Conservation (phyloP, 1,140 invertebrate genomes). For the Drosophila athabasca region DNA sequence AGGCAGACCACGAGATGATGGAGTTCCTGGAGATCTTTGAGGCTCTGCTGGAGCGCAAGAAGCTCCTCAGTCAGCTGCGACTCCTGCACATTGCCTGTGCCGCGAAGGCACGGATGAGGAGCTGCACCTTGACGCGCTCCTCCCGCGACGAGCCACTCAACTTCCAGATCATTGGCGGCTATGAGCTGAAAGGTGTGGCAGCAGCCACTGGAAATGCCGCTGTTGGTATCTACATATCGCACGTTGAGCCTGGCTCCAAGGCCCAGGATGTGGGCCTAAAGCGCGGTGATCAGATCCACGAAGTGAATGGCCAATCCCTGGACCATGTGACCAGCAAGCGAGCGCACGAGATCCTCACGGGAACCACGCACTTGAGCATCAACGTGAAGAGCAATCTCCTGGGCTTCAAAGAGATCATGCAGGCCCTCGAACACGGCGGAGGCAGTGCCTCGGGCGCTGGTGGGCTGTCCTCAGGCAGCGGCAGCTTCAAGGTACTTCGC, state of each 20-base stretch:
- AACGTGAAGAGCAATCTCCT: slow-evolving; percentile 98
- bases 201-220: slow-evolving; percentile 86
- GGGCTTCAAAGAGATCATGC: slow-evolving; percentile 92
- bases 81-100: slow-evolving; percentile 98
- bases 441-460: slow-evolving; percentile 60
- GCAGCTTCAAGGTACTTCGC: slow-evolving; percentile 60
- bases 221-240: slow-evolving; percentile 96
- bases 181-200: slow-evolving; percentile 87
- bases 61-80: slow-evolving; percentile 92
- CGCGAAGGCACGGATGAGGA: slow-evolving; percentile 96
- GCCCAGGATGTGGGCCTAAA: slow-evolving; percentile 98
- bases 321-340: slow-evolving; percentile 94
- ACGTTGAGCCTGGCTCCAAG: slow-evolving; percentile 96
- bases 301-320: slow-evolving; percentile 98
- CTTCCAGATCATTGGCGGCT: slow-evolving; percentile 97
- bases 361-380: slow-evolving; percentile 97
- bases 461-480: slow-evolving; percentile 35
- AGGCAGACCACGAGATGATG: slow-evolving; percentile 98
- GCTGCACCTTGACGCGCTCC: slow-evolving; percentile 94
- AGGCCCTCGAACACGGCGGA: slow-evolving; percentile 89
- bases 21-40: slow-evolving; percentile 98
- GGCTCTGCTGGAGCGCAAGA: slow-evolving; percentile 91
- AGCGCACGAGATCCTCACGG: slow-evolving; percentile 95
- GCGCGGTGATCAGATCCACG: slow-evolving; percentile 97
- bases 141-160: slow-evolving; percentile 96